A percentile compares a stretch with the other conserved stretches of the same genome.
phyloP scores from a whole-genome alignment of 2,113 vertebrate genomes.

The Actenoides lindsayi region DNA sequence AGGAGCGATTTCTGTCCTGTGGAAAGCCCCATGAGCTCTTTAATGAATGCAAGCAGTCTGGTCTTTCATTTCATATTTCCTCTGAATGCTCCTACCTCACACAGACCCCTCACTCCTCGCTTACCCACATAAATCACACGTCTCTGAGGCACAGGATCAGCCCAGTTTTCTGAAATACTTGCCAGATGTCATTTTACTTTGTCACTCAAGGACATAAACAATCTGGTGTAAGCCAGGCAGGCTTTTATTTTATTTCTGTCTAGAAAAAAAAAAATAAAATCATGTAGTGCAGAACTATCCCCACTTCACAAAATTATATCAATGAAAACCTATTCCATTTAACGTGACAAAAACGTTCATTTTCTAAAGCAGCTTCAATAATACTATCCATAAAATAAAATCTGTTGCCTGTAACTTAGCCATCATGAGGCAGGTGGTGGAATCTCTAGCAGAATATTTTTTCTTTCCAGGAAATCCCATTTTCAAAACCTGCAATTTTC shows the following conservation, averaged over 20 bases:
- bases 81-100: background rate
- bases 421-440: background rate
- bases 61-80: background rate
- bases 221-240: background rate
- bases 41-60: background rate
- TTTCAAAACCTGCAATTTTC: background rate
- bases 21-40: background rate
- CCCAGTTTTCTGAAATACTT: background rate
- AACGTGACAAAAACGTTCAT: background rate
- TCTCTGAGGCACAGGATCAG: background rate
- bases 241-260: background rate
- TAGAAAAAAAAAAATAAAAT: background rate
- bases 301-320: background rate
- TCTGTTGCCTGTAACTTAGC: background rate
- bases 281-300: background rate
- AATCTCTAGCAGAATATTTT: background rate
- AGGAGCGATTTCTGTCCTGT: background rate
- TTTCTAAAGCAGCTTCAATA: background rate
- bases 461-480: background rate
- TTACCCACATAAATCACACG: background rate
- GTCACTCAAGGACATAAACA: background rate
- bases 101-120: background rate
- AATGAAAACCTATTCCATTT: background rate
- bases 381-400: background rate
- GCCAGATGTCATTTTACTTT: conserved; percentile 2